Base-by-base conservation (phyloP, 1,140 invertebrate genomes). In the Steinernema khuongi region DNA sequence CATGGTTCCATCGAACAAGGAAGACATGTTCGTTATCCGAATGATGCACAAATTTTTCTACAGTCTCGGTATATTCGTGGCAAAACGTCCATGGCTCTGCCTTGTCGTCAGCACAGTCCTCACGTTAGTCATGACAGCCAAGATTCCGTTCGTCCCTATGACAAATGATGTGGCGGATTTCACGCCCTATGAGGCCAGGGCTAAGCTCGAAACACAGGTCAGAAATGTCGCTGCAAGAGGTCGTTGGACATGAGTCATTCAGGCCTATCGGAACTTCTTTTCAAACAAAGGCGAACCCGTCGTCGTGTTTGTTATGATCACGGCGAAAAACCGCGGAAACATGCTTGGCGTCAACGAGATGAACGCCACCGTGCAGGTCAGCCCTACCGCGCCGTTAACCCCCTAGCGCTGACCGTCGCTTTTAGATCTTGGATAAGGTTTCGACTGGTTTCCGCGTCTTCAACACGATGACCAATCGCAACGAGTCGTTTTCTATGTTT, bases 141-240 rank as follows among this genome's bases (percentile, higher is more conserved):
- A 72, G 60, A 79, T 79, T 68, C 78, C 78, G 7, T 76, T 78
- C n/a, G 76, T 76, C 11, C 22, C 43, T 66, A 82, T 83, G 70
- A 60, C 75, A 19, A 84, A 84, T 73, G 82, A 84, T 66, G 83
- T 84, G 22, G 76, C 79, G 36, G 82, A 84, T 74, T 84, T 84
- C 43, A 84, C 82, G 14, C 82, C 82, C 22, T 68, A 41, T 31
- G 79, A 73, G 17, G 82, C 82, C 1, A 67, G 80, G 41, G 82
- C 82, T 1, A 71, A 80, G 41, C 69, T 44, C 28, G 82, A 84
- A 74, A 31, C 77, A n/a, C 31, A 80, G 73, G 81, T 83, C 44
- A 30, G 29, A n/a, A n/a, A n/a, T n/a, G n/a, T 1, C 31, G 19
- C 14, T 19, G n/a, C 14, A 60, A 73, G 26, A 0, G 43, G 26